Base-by-base conservation (phyloP, 1,140 invertebrate species). In the Brachionus calyciflorus region DNA sequence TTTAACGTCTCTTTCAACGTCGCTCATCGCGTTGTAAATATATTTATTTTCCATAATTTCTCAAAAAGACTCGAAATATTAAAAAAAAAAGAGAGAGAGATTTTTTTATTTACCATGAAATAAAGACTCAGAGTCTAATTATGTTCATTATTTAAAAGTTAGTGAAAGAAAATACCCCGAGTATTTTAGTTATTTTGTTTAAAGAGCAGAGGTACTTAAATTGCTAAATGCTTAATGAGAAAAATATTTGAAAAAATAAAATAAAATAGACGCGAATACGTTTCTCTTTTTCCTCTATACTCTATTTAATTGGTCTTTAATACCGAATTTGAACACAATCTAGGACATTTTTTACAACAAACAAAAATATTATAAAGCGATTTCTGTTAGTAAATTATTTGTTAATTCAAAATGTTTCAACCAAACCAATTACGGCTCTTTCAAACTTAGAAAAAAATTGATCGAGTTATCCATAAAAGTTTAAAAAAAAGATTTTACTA, bases 101-200 rank as follows among this genome's bases (percentile, higher is more conserved):
- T 60, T 60, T 60, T 60, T 60, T 60, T 60, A 60, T 60, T 60
- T 60, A 60, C 55, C 55, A 60, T 60, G 55, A 60, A 60, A 37
- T 37, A 33, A 28, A 60, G 30, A 60, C 55, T 60, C 55, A 37
- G 55, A 28, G 55, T 60, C 55, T 40, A 60, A 60, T 60, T 60
- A 60, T 60, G 33, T 60, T 37, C 55, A 60, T 60, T 60, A 60
- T 17, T 60, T 33, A 60, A 37, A 37, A 37, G 33, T 37, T 37
- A 37, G 33, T 55, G 51, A 55, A 55, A 55, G 19, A 55, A 60
- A 60, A 60, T 37, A 60, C 37, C 30, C 55, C 30, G 37, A 28
- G 55, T 60, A 60, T 60, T 60, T 33, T 60, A 60, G 28, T 37
- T 60, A 60, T 60, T 60, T 60, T 60, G 55, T 60, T 60, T 60